Conservation (phyloP, 2,888 invertebrate genomes). For the Hirtodrosophila histrioides region DNA sequence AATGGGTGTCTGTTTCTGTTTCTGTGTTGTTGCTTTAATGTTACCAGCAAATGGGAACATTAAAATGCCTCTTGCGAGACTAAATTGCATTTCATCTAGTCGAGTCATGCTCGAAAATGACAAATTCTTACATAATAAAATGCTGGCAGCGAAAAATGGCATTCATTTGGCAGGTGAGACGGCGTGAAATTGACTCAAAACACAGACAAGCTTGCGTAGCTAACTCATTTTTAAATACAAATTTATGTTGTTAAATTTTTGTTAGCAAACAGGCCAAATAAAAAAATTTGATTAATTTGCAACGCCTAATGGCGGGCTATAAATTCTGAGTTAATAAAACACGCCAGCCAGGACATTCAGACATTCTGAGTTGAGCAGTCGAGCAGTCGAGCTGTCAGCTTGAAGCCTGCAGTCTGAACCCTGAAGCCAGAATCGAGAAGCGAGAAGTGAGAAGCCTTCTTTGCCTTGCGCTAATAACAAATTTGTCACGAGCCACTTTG, state of each 20-base stretch:
- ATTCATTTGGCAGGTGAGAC: slow-evolving; percentile 74
- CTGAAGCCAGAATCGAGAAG: slow-evolving; percentile 12
- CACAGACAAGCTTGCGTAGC: slow-evolving; percentile 55
- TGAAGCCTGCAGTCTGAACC: slow-evolving; percentile 18
- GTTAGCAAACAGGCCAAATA: slow-evolving; percentile 36
- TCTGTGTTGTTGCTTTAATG: slow-evolving; percentile 24
- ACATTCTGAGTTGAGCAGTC: neutral
- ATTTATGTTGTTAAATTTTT: slow-evolving; percentile 77
- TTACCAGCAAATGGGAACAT: slow-evolving; percentile 62
- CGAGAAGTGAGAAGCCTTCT: slow-evolving; percentile 11
- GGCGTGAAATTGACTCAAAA: slow-evolving; percentile 68
- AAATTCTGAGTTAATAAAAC: slow-evolving; percentile 81
- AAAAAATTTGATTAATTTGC: slow-evolving; percentile 80
- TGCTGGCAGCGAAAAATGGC: slow-evolving; percentile 66
- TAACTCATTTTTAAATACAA: slow-evolving; percentile 83
- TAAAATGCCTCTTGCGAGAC: slow-evolving; percentile 60
- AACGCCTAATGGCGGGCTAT: slow-evolving; percentile 77
- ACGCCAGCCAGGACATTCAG: slow-evolving; percentile 23
- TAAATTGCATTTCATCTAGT: slow-evolving; percentile 74
- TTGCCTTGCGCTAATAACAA: slow-evolving; percentile 66
- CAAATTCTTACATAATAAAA: slow-evolving; percentile 77
- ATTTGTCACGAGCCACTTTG: slow-evolving; percentile 81
- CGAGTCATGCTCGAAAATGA: slow-evolving; percentile 71
- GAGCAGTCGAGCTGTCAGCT: slow-evolving; percentile 31
- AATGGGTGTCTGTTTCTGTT: slow-evolving; percentile 19